A percentile compares a stretch with the other conserved stretches of the same genome.
phyloP scores from a whole-genome alignment of 2,797 vertebrate species.

The Sebastes aleutianus region DNA sequence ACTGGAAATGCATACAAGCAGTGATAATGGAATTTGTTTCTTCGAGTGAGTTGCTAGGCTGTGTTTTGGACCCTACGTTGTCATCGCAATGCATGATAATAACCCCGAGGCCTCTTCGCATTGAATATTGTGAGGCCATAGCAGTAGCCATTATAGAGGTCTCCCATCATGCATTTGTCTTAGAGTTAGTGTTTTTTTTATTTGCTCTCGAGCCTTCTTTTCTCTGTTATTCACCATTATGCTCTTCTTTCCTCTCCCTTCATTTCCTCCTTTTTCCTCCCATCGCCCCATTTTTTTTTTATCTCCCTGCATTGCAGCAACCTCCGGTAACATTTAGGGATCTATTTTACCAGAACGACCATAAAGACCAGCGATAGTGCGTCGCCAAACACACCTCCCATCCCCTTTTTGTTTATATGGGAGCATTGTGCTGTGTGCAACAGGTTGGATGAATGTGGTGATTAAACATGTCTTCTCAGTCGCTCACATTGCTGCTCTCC shows the following conservation, averaged over 20 bases:
- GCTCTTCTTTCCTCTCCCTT: neutral
- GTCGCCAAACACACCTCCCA: neutral
- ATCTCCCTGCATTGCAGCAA: constrained; percentile 31
- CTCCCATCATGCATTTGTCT: constrained; percentile 22
- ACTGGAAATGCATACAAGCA: constrained; percentile 36
- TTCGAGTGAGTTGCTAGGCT: constrained; percentile 23
- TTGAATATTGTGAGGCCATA: constrained; percentile 5
- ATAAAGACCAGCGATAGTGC: neutral
- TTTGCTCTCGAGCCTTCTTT: neutral
- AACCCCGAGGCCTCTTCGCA: constrained; percentile 26
- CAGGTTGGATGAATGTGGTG: neutral
- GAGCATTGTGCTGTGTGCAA: neutral
- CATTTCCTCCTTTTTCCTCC: neutral
- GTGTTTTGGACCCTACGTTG: constrained; percentile 28
- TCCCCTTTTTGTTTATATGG: neutral
- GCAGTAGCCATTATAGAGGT: constrained; percentile 15
- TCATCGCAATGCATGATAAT: constrained; percentile 29
- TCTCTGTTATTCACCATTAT: neutral
- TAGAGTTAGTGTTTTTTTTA: neutral
- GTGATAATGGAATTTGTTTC: constrained; percentile 54
- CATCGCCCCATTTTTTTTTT: neutral
- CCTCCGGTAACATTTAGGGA: neutral
- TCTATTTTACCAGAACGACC: neutral
- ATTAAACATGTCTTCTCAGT: neutral
- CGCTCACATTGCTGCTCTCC: neutral